A percentile compares a stretch with the other conserved stretches of the same genome.
Conservation (phyloP, 1,140 invertebrate species). For the Halesus radiatus region DNA sequence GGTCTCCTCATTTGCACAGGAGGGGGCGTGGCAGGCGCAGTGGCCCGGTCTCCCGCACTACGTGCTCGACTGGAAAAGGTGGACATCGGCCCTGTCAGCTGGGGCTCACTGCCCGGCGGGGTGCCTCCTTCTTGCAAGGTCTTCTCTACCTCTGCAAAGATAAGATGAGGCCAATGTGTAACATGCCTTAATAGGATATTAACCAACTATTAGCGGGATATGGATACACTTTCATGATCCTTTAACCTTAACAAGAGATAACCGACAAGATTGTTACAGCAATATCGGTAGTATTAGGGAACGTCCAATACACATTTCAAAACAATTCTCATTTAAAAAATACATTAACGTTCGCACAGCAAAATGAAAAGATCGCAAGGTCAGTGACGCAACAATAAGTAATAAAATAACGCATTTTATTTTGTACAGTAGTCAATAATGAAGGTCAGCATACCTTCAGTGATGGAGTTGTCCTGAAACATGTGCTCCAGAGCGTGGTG, state of each 20-base stretch:
- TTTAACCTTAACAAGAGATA: too few species aligned
- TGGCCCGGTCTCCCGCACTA: not conserved
- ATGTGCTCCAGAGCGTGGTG: slow-evolving; percentile 94
- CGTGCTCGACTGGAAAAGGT: slow-evolving; percentile 32
- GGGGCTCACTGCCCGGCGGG: not conserved
- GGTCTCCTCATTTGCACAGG: slow-evolving; percentile 88
- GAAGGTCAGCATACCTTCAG: slow-evolving; percentile 75
- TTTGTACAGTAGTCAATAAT: too few species aligned
- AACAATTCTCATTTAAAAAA: too few species aligned
- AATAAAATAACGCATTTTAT: too few species aligned
- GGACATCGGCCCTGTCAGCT: slow-evolving; percentile 20
- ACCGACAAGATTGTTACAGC: too few species aligned
- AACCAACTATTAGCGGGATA: too few species aligned
- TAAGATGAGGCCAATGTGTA: slow-evolving; percentile 32
- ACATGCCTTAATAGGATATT: slow-evolving; percentile 12
- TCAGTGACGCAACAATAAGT: too few species aligned
- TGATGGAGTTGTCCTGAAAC: slow-evolving; percentile 93
- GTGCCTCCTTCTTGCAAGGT: slow-evolving; percentile 78
- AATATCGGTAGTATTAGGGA: too few species aligned
- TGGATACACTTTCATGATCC: too few species aligned
- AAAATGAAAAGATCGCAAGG: too few species aligned
- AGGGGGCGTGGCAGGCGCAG: slow-evolving; percentile 64
- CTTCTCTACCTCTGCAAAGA: slow-evolving; percentile 82
- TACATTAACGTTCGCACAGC: too few species aligned
- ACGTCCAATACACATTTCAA: not conserved